Evolutionary conservation across 53 echinoderm and acorn worm species (phyloP), one percentile per base, ranked within the genome.

Genomic region (Apostichopus leukothele): DNA sequence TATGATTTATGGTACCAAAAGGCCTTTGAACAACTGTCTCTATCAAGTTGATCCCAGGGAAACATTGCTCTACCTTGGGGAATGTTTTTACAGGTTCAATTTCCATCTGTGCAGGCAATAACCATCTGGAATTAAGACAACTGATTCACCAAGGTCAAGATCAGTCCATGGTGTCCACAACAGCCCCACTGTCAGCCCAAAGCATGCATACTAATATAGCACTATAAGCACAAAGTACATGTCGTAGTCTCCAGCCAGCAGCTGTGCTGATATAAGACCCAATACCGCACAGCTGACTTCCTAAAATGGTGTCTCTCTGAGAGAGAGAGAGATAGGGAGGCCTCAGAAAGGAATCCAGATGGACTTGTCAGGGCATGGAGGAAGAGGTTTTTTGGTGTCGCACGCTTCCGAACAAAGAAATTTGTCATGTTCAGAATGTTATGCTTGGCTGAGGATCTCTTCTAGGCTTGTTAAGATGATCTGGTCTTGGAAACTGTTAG

Each of bases 361-460:
- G 81, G 81, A 57, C 81, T 54, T 81, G 81, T 81, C 81, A 60
- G 81, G 81, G 53, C 55, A 81, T 9, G 21, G 13, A n/a, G 10
- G 11, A 21, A 23, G 53, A 51, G 52, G 51, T 77, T 13, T 25
- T n/a, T 81, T 20, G 21, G 54, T 54, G 54, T 53, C 71, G 21
- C 50, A 54, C 81, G 60, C 81, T 81, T 80, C 59, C 8, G 55
- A 81, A 81, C 81, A 81, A 81, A 81, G 81, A 81, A 81, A 81
- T 81, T 54, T 81, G 81, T 55, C 81, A 81, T 81, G 81, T 81
- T 81, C 81, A 53, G 6, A 54, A 81, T 81, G 53, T 53, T 54
- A 81, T 81, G 81, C 20, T 51, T 81, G 8, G 81, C 10, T 26
- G 26, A 23, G 23, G 23, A 21, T n/a, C 16, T 9, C 5, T 14